phyloP scores from a whole-genome alignment of 2,797 vertebrate genomes.

The Tangara arthus region DNA sequence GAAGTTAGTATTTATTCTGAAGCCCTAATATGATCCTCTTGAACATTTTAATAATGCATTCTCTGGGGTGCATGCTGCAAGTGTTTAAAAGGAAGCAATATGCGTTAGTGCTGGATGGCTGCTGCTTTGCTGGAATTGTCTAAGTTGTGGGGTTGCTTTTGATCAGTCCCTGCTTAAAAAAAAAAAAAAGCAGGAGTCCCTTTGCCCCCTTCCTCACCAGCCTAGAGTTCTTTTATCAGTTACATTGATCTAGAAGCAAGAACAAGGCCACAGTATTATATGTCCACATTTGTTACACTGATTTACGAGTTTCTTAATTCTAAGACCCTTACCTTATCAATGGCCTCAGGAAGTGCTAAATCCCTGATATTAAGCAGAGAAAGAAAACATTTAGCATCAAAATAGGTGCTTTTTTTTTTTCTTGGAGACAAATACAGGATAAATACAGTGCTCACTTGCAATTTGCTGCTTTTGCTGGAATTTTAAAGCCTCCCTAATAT shows the following conservation, averaged over 20 bases:
- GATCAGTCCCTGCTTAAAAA: background rate
- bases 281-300: background rate
- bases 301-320: conserved; percentile 42
- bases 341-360: conserved; percentile 42
- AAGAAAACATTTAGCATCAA: background rate
- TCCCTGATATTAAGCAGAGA: conserved; percentile 8
- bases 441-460: background rate
- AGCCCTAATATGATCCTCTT: conserved; percentile 28
- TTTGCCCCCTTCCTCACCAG: background rate
- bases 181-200: background rate
- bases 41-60: conserved; percentile 48
- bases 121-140: background rate
- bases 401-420: background rate
- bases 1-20: conserved; percentile 42
- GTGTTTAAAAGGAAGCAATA: conserved; percentile 10
- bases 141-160: background rate
- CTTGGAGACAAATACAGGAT: background rate
- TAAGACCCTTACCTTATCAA: conserved; percentile 3
- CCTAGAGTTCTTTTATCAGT: conserved; percentile 18
- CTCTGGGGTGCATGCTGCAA: background rate
- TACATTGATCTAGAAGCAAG: conserved; percentile 25
- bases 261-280: background rate
- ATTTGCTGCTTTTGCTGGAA: conserved; percentile 17
- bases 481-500: background rate
- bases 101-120: background rate